These are phyloP conservation scores for Ceyx cyanopectus DNA, from an alignment of 2,113 vertebrate genomes.

Conservation along the genomic window DNA sequence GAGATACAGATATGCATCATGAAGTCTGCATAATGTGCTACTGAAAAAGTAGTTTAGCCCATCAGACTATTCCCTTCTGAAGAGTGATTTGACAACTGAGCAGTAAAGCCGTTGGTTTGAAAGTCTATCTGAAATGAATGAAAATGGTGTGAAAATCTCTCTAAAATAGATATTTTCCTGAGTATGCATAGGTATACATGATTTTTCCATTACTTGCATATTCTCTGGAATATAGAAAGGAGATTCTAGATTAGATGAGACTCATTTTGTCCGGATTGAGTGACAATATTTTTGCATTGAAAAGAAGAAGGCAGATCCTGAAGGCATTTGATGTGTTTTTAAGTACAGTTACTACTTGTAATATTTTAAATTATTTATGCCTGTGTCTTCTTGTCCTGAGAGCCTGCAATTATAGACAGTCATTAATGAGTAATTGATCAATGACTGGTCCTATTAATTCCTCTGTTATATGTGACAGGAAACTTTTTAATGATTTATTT, in stretches of 20 bases:
- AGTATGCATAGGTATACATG: neutral
- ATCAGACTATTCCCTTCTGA: neutral
- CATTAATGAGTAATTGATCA: neutral
- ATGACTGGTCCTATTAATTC: neutral
- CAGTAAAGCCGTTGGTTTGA: neutral
- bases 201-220: neutral
- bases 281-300: neutral
- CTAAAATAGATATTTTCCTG: neutral
- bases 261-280: neutral
- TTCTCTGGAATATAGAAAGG: neutral
- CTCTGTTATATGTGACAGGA: neutral
- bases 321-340: neutral
- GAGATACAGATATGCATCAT: neutral
- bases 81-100: neutral
- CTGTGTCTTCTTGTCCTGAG: neutral
- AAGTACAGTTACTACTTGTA: neutral
- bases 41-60: neutral
- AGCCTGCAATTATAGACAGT: neutral
- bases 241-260: neutral
- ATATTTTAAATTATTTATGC: neutral
- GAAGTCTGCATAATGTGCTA: neutral
- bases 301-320: neutral
- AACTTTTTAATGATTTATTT: neutral
- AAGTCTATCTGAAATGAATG: neutral
- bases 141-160: neutral